These are phyloP conservation scores for Dicrurus megarhynchus DNA, from an alignment of 2,113 vertebrate genomes.

Conservation along the genomic window DNA sequence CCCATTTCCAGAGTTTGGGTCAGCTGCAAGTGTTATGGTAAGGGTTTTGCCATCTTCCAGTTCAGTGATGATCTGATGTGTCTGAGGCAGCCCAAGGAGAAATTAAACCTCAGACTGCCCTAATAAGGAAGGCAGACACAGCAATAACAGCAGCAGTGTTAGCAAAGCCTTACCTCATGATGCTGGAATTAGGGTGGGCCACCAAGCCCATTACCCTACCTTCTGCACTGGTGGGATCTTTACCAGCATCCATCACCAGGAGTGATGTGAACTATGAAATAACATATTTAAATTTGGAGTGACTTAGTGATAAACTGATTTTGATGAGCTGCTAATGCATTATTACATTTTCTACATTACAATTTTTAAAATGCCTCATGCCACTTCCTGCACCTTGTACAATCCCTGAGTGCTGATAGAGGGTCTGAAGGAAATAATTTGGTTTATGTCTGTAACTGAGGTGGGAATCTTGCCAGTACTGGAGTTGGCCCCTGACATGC, in stretches of 20 bases:
- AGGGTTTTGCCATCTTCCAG: not conserved
- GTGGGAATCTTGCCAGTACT: not conserved
- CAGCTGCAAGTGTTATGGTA: not conserved
- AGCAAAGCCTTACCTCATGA: constrained; percentile 66
- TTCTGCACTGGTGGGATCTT: constrained; percentile 34
- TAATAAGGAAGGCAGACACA: not conserved
- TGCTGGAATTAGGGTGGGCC: constrained; percentile 61
- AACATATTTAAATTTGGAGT: not conserved
- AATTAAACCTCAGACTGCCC: not conserved
- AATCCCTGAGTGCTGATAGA: not conserved
- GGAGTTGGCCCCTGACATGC: not conserved
- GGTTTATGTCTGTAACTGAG: not conserved
- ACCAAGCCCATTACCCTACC: constrained; percentile 57
- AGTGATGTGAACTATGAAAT: constrained; percentile 62
- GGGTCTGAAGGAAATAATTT: not conserved
- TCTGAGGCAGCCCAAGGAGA: not conserved
- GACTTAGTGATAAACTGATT: not conserved
- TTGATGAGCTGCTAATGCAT: not conserved
- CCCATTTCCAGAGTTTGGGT: not conserved
- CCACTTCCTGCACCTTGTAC: not conserved
- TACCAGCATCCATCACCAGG: constrained; percentile 54
- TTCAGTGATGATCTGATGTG: not conserved
- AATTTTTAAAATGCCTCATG: not conserved
- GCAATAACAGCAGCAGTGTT: not conserved
- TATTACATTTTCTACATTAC: not conserved